Evolutionary conservation across 2,888 invertebrate genomes (phyloP).

Genomic region (Euzetes globulus): DNA sequence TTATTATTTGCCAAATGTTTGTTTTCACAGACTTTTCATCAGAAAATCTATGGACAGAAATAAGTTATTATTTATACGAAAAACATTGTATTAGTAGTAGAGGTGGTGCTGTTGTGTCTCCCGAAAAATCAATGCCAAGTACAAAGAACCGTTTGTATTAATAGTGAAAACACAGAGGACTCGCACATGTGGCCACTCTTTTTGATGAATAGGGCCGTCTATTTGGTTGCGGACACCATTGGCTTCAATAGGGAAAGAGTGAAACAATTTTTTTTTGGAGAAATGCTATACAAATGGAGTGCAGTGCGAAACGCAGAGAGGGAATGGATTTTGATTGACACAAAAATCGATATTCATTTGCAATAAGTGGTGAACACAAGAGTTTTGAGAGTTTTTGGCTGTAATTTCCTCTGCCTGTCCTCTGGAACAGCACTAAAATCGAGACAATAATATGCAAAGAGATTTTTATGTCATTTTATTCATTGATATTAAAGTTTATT

Average conservation of each 20-base stretch:
- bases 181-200: background rate
- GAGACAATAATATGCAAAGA: no score
- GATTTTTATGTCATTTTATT: no score
- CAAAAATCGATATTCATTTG: background rate
- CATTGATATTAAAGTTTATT: no score
- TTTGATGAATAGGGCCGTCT: background rate
- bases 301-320: no score
- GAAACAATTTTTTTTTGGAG: background rate
- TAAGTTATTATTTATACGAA: background rate
- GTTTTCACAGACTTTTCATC: slow-evolving; percentile 1
- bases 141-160: background rate
- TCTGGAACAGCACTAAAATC: no score
- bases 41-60: background rate
- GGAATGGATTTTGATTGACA: background rate
- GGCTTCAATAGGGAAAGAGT: background rate
- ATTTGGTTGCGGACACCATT: background rate
- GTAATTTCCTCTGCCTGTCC: no score
- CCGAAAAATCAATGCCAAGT: background rate
- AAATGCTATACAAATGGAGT: no score
- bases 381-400: background rate
- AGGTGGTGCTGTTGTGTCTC: background rate
- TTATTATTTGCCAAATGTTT: background rate
- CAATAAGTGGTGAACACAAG: background rate
- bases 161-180: background rate
- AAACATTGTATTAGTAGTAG: background rate